Base-by-base conservation (phyloP, 2,113 vertebrate species). In the Calcarius ornatus region DNA sequence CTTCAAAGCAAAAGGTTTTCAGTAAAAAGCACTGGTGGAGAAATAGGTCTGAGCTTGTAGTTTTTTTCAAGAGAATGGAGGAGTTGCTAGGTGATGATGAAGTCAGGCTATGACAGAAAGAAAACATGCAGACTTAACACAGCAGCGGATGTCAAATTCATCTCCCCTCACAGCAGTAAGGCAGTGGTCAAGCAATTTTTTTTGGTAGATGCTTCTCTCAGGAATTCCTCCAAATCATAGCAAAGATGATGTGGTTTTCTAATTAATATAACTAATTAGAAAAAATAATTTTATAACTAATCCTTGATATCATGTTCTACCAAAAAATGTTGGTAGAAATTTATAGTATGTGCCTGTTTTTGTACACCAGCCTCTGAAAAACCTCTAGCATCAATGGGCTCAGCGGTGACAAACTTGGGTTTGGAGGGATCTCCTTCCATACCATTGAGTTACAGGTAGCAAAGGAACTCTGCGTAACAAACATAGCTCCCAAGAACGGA, bases 361-460 rank as follows among this genome's bases (percentile, higher is more conserved):
- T 1, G 6, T 43, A 43, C 6, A 40, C 3, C 31, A 64, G 12
- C 5, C 38, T 63, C 47, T 69, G 40, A 83, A 61, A 11, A 77
- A 38, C 4, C 5, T 66, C 59, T 53, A 45, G 8, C 12, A 66
- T n/a, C 42, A 79, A 28, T 10, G 19, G 25, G 15, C 7, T 6
- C 11, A 8, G 9, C 10, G 73, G 31, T 37, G 48, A n/a, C 23
- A 81, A 20, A 64, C 17, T 42, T 14, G 4, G 8, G 7, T 43
- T 43, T 38, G 24, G 53, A 89, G 71, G 15, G 17, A 33, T 71
- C 7, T 78, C 20, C 45, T 79, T 82, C 27, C 33, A 9, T 9
- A 51, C 5, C 12, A 60, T 0, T 0, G 1, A 54, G 15, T 61
- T 53, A 33, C 43, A 76, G 35, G 56, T 13, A 63, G 33, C 28